Evolutionary conservation across 2,797 vertebrate genomes (phyloP).

Genomic region (Helostoma temminkii): DNA sequence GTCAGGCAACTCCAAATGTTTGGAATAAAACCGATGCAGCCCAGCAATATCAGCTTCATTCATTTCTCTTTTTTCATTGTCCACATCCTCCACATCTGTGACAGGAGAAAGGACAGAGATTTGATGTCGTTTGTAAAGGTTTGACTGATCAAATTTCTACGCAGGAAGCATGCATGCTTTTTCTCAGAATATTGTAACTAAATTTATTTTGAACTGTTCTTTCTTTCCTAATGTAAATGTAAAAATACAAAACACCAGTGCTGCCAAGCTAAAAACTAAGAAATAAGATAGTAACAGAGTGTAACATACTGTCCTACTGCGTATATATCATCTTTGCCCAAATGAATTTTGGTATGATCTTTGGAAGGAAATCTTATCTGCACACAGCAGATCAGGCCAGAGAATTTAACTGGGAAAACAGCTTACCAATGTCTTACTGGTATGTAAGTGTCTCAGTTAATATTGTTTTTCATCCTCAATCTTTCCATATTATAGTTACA

Average conservation of each 20-base stretch:
- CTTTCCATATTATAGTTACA: no score
- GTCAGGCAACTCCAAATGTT: slow-evolving; percentile 90
- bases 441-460: no score
- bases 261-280: not conserved
- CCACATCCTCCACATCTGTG: slow-evolving; percentile 92
- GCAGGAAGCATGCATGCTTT: not conserved
- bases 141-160: no score
- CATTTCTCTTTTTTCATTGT: slow-evolving; percentile 91
- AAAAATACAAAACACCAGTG: not conserved
- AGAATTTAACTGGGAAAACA: no score
- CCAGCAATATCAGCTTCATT: slow-evolving; percentile 90
- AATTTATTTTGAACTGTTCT: not conserved
- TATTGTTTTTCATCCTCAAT: no score
- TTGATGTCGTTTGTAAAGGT: not conserved
- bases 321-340: no score
- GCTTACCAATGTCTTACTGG: no score
- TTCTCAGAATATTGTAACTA: no score
- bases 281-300: not conserved
- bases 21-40: slow-evolving; percentile 94
- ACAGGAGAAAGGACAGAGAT: not conserved
- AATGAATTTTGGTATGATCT: no score
- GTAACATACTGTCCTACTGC: not conserved
- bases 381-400: no score
- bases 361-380: no score
- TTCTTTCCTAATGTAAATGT: not conserved